A percentile compares a stretch with the other conserved stretches of the same genome.
Conservation (phyloP, 2,797 vertebrate species). For the Antennarius maculatus region DNA sequence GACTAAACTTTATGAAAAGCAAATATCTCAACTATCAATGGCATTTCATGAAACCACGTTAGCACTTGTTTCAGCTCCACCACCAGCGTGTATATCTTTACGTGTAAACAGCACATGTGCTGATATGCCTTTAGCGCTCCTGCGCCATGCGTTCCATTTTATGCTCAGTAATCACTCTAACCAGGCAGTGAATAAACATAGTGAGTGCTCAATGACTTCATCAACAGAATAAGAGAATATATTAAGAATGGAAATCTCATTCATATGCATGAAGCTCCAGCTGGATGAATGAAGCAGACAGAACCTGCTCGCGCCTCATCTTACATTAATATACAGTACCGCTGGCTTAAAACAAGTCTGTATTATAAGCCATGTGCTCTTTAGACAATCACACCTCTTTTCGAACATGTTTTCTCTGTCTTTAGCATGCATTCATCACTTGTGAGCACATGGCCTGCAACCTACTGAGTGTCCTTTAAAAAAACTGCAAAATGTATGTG, state of each 20-base stretch:
- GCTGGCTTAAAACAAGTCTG: neutral
- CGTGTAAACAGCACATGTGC: slow-evolving; percentile 15
- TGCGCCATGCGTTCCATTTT: slow-evolving; percentile 4
- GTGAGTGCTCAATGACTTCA: slow-evolving; percentile 3
- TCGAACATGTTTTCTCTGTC: too few species aligned
- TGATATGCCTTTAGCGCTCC: slow-evolving; percentile 4
- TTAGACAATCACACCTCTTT: neutral
- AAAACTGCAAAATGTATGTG: too few species aligned
- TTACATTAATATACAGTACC: neutral
- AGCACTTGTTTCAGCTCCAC: too few species aligned
- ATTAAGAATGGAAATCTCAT: slow-evolving; percentile 27
- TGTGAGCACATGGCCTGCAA: too few species aligned
- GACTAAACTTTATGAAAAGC: neutral
- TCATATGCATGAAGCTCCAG: slow-evolving; percentile 1
- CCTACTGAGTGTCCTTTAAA: too few species aligned
- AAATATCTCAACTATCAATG: neutral
- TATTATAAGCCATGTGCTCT: neutral
- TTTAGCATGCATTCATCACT: neutral
- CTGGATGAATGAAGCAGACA: slow-evolving; percentile 7
- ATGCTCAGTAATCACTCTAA: slow-evolving; percentile 18
- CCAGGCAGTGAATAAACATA: slow-evolving; percentile 6
- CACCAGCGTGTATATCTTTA: neutral
- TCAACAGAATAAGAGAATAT: slow-evolving; percentile 19
- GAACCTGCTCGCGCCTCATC: neutral
- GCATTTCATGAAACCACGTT: too few species aligned